These are phyloP conservation scores for Oncorhynchus keta DNA, from an alignment of 2,113 vertebrate genomes.

Conservation along the genomic window DNA sequence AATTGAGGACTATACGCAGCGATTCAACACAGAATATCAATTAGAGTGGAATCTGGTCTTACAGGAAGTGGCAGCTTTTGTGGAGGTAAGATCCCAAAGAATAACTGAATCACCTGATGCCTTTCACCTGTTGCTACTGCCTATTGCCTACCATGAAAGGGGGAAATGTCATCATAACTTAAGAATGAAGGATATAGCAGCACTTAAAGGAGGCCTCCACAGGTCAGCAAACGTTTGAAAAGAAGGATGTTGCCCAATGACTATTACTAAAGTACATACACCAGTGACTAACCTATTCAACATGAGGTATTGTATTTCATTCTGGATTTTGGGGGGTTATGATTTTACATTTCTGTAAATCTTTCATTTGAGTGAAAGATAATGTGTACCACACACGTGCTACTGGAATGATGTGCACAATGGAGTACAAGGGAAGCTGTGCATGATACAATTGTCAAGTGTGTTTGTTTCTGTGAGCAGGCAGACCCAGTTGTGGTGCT, in stretches of 20 bases:
- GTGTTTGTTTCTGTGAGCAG: constrained; percentile 63
- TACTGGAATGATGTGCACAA: background rate
- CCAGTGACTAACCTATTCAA: no score
- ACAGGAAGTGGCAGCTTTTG: constrained; percentile 95
- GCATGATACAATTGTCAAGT: background rate
- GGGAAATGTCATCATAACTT: no score
- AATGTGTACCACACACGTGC: background rate
- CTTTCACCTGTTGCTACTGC: no score
- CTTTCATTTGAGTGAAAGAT: background rate
- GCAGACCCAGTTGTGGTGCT: constrained; percentile 93
- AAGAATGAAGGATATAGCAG: no score
- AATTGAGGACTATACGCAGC: constrained; percentile 96
- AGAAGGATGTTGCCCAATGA: no score
- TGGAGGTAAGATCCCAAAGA: constrained; percentile 80
- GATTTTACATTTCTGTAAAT: background rate
- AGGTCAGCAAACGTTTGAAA: no score
- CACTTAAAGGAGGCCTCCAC: no score
- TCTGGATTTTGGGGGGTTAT: background rate
- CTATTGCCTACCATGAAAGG: no score
- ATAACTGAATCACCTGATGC: no score
- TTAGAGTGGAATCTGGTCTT: constrained; percentile 97
- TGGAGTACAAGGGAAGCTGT: background rate
- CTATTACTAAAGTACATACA: no score
- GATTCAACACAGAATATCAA: constrained; percentile 97
- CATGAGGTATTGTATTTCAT: no score